Conservation (phyloP, 2,113 vertebrate species). For the Sylvilagus bachmani region DNA sequence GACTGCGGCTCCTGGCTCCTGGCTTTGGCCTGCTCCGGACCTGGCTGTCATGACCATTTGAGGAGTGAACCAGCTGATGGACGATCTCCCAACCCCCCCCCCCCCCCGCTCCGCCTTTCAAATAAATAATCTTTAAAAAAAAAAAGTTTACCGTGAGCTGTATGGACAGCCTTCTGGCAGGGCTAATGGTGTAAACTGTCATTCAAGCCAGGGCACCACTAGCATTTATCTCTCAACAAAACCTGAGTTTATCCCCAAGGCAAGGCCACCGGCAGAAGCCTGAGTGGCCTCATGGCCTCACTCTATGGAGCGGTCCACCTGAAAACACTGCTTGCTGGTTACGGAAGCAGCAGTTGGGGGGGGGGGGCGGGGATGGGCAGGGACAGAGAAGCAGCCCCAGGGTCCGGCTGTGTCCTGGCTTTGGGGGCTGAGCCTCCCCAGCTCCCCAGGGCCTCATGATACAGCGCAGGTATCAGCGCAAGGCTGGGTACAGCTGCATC, state of each 20-base stretch:
- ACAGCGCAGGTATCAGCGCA: background rate
- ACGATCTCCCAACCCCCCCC: too few relatives aligned
- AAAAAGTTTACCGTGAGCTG: background rate
- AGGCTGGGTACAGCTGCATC: background rate
- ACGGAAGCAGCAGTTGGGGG: background rate
- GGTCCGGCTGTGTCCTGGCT: background rate
- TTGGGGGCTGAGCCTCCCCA: background rate
- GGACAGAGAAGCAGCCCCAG: background rate
- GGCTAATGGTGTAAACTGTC: background rate
- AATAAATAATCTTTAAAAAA: too few relatives aligned
- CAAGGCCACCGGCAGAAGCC: background rate
- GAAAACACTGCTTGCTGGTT: background rate
- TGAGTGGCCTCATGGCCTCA: background rate
- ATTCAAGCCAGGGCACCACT: background rate
- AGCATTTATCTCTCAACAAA: background rate
- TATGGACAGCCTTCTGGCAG: background rate
- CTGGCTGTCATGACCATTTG: too few relatives aligned
- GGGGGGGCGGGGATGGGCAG: background rate
- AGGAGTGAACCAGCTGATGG: too few relatives aligned
- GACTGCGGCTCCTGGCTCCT: too few relatives aligned
- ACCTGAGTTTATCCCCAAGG: background rate
- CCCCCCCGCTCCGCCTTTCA: too few relatives aligned
- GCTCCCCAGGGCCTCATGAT: background rate
- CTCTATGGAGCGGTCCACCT: background rate
- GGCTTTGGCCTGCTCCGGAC: too few relatives aligned